Conservation (phyloP, 2,113 vertebrate genomes). For the Amia ocellicauda region DNA sequence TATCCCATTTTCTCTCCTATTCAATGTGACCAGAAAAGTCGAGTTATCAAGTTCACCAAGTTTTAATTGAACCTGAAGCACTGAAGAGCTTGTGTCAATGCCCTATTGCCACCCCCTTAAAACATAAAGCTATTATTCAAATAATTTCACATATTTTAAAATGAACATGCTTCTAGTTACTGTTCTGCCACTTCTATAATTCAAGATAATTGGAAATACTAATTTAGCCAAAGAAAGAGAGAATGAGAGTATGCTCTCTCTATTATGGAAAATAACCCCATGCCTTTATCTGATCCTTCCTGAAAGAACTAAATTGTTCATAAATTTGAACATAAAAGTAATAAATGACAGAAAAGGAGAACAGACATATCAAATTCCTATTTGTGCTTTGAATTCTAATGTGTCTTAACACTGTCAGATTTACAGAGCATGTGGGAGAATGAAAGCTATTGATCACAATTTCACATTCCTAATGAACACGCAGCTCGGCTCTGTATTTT, state of each 20-base stretch:
- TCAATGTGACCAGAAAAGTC: too few relatives aligned
- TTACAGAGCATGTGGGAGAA: background rate
- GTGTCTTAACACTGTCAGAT: conserved; percentile 25
- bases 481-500: too few relatives aligned
- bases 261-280: conserved; percentile 52
- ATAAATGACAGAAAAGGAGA: conserved; percentile 54
- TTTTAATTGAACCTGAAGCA: too few relatives aligned
- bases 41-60: too few relatives aligned
- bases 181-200: conserved; percentile 37
- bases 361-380: conserved; percentile 47
- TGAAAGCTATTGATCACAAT: conserved; percentile 28
- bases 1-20: too few relatives aligned
- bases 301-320: conserved; percentile 57
- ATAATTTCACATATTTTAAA: conserved; percentile 32
- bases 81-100: background rate
- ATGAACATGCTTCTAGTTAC: conserved; percentile 40
- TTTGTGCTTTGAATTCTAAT: conserved; percentile 48
- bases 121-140: conserved; percentile 16
- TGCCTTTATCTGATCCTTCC: conserved; percentile 53
- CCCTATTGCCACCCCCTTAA: conserved; percentile 2
- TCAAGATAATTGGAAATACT: conserved; percentile 50
- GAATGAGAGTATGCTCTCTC: conserved; percentile 31
- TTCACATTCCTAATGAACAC: conserved; percentile 4
- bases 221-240: conserved; percentile 42
- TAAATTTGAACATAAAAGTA: conserved; percentile 57